A percentile compares a stretch with the other conserved stretches of the same genome.
Evolutionary conservation across 2,797 vertebrate species (phyloP).

Genomic region (Ctenochaetus hawaiiensis): DNA sequence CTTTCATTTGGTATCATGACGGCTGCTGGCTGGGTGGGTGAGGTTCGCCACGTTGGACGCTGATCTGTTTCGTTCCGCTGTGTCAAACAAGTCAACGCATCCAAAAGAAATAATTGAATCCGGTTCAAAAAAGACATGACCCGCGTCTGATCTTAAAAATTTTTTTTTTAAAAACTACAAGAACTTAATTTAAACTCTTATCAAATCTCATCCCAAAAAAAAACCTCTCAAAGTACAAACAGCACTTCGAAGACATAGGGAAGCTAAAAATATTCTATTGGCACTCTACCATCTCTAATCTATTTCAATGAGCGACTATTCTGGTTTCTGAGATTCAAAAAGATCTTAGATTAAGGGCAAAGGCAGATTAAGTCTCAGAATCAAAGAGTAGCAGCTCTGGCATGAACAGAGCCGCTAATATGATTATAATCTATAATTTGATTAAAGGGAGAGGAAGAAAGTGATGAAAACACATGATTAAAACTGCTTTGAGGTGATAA

Average conservation of each 20-base stretch:
- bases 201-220: constrained; percentile 17
- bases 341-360: constrained; percentile 77
- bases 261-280: constrained; percentile 54
- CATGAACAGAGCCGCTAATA: constrained; percentile 59
- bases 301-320: constrained; percentile 60
- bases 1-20: constrained; percentile 5
- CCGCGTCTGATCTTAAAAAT: neutral
- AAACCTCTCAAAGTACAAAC: constrained; percentile 44
- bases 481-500: constrained; percentile 62
- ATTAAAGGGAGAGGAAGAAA: constrained; percentile 69
- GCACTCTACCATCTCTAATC: constrained; percentile 50
- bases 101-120: constrained; percentile 25
- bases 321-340: constrained; percentile 65
- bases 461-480: constrained; percentile 62
- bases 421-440: constrained; percentile 78
- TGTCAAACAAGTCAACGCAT: constrained; percentile 35
- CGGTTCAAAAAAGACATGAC: constrained; percentile 8
- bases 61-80: constrained; percentile 28
- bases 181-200: constrained; percentile 17
- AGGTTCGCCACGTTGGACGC: constrained; percentile 11
- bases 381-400: constrained; percentile 63
- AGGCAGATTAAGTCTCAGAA: constrained; percentile 73
- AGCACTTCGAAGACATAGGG: constrained; percentile 40
- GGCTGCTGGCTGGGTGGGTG: constrained; percentile 23
- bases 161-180: constrained; percentile 8